Evolutionary conservation across 1,140 invertebrate species (phyloP), one percentile per base, ranked within the genome.

Genomic region (Zaprionus africanus): DNA sequence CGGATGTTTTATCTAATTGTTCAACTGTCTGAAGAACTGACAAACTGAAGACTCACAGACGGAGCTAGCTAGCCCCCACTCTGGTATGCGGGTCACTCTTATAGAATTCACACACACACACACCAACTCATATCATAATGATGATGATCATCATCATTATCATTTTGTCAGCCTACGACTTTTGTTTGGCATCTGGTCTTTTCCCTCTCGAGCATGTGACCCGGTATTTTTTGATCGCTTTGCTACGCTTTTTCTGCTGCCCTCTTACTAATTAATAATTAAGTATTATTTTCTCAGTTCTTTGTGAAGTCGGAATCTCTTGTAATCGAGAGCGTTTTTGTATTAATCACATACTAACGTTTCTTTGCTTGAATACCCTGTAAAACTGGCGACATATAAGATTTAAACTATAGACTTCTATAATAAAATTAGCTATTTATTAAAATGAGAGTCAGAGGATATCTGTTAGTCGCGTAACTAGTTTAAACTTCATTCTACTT

Each of bases 251-350:
- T 82, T 87, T 78, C 82, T 87, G 78, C 83, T 17, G n/a, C 41
- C 79, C 83, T 87, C 68, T 62, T 87, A 79, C 79, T 87, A 86
- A 86, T 86, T 87, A 86, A 87, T 86, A 87, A 82, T 75, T 82
- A 87, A 79, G 72, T 74, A 76, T 70, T 87, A 74, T 79, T 78
- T 59, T 76, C 59, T 31, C 63, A 70, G 63, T 58, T 65, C 58
- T 58, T 41, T 38, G 34, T 31, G 28, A 46, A 26, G 46, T 15
- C 13, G 13, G 4, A 38, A 38, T 62, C 46, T 65, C 76, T 64
- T 76, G 82, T 73, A 82, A 86, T 82, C 82, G 82, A 86, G 79
- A 46, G n/a, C 82, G 31, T 11, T 79, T 86, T 67, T 79, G 79
- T 83, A 76, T 81, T 84, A 64, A 78, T 80, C 31, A 34, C 9